Evolutionary conservation across 2,888 invertebrate species (phyloP), one percentile per base, ranked within the genome.

Genomic region (Gastrophysa polygoni): DNA sequence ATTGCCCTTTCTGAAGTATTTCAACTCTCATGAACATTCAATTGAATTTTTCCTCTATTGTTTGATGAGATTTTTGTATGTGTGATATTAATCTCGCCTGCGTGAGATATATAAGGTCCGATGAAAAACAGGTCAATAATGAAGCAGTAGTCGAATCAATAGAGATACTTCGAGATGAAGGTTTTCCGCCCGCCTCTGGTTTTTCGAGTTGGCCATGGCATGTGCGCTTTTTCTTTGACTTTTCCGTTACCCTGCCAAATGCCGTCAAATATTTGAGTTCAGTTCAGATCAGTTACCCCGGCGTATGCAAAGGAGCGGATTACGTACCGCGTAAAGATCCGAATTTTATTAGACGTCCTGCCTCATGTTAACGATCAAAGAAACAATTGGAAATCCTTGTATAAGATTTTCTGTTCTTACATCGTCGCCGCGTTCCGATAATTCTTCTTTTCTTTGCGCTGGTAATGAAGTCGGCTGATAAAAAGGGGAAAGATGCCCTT

Each of bases 241-340:
- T 59, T 68, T 57, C 67, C 67, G 68, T 68, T 72, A 68, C 71
- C 73, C 72, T 74, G 73, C 73, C 74, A 77, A 74, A 76, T 70
- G 75, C 75, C 74, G 77, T 74, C 75, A 75, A 77, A 76, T 76
- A 75, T 77, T 77, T 75, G 74, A 74, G 68, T 75, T 76, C 72
- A 74, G 68, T 75, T 76, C 71, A 74, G 72, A 76, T 75, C 75
- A 75, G 74, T 73, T 75, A 70, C 72, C 65, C 69, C 70, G 69
- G 68, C 75, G 75, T 76, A 77, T 76, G 76, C 75, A 75, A 75
- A 75, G 66, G 69, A 74, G 72, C 69, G 71, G 71, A 74, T 75
- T 76, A 73, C 66, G 70, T 63, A 61, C 65, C 60, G 66, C 68
- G 62, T 64, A 70, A 67, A 63, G 68, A 70, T 68, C 68, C 64